Percentiles rank a stretch among this genome's conserved stretches.
Conservation (phyloP, 2,888 invertebrate genomes). For the Yponomeuta cagnagella region DNA sequence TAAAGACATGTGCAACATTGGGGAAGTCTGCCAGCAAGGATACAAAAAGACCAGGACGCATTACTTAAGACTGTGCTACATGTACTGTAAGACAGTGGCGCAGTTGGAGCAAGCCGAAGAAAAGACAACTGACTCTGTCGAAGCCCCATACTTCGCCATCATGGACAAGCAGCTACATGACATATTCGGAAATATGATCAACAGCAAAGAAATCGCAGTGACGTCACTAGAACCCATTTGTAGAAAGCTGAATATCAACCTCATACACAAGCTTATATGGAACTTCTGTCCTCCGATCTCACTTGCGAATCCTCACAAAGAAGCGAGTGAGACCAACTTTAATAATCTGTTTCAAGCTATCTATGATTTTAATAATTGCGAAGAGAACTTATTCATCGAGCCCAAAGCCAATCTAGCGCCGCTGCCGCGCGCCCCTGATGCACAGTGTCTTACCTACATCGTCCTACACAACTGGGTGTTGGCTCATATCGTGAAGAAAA, state of each 20-base stretch:
- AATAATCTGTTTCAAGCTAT: slow-evolving; percentile 57
- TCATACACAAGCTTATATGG: slow-evolving; percentile 82
- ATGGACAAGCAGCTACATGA: slow-evolving; percentile 73
- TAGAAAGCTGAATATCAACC: slow-evolving; percentile 81
- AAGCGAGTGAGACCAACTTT: slow-evolving; percentile 54
- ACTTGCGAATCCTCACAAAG: slow-evolving; percentile 52
- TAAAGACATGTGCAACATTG: slow-evolving; percentile 60
- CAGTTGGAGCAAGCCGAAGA: slow-evolving; percentile 62
- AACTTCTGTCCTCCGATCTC: slow-evolving; percentile 83
- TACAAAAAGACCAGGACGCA: slow-evolving; percentile 57
- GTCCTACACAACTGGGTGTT: slow-evolving; percentile 81
- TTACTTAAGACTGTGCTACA: slow-evolving; percentile 73
- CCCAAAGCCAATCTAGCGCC: slow-evolving; percentile 61
- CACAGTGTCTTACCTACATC: slow-evolving; percentile 77
- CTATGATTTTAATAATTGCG: slow-evolving; percentile 60
- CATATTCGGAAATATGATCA: slow-evolving; percentile 80
- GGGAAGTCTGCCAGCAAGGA: slow-evolving; percentile 52
- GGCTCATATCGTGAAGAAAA: slow-evolving; percentile 80
- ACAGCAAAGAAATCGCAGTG: slow-evolving; percentile 79
- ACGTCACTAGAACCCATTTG: slow-evolving; percentile 81
- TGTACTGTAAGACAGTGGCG: slow-evolving; percentile 75
- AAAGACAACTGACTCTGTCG: slow-evolving; percentile 35
- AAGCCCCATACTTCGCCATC: slow-evolving; percentile 66
- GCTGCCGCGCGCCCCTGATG: slow-evolving; percentile 59
- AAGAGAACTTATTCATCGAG: slow-evolving; percentile 68